These are phyloP conservation scores for Drosophila quadrilineata DNA, from an alignment of 1,140 invertebrate genomes.

Conservation along the genomic window DNA sequence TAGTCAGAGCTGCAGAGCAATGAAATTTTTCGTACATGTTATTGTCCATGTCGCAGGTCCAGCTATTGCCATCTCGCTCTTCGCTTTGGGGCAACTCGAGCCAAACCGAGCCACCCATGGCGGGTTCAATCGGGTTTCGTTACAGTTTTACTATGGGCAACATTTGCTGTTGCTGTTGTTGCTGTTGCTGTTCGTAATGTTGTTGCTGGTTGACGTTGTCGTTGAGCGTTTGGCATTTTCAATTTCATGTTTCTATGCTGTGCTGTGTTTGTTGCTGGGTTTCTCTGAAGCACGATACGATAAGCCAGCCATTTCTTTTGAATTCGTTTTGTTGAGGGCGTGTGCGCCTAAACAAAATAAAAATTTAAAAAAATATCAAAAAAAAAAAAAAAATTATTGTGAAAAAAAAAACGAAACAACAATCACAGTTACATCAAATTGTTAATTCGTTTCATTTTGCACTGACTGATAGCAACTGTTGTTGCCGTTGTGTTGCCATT, in stretches of 20 bases:
- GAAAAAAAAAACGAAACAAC: slow-evolving; percentile 27
- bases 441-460: slow-evolving; percentile 79
- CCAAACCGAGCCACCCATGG: slow-evolving; percentile 67
- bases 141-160: slow-evolving; percentile 73
- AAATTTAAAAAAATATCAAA: background rate
- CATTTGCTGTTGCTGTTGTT: no score
- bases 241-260: slow-evolving; percentile 67
- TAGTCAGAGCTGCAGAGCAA: no score
- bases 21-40: slow-evolving; percentile 77
- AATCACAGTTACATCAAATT: slow-evolving; percentile 79
- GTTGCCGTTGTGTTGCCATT: no score
- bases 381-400: background rate
- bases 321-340: slow-evolving; percentile 75
- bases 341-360: slow-evolving; percentile 40
- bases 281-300: slow-evolving; percentile 78
- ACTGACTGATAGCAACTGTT: no score
- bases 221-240: slow-evolving; percentile 78
- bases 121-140: slow-evolving; percentile 78
- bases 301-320: slow-evolving; percentile 78
- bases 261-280: slow-evolving; percentile 58
- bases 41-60: slow-evolving; percentile 70
- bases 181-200: no score
- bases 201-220: no score
- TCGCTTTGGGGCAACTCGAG: slow-evolving; percentile 30
- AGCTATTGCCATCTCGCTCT: slow-evolving; percentile 40